Percentiles rank a stretch among this genome's conserved stretches.
Conservation (phyloP, 2,113 vertebrate species). For the Cephalopholis sonnerati region DNA sequence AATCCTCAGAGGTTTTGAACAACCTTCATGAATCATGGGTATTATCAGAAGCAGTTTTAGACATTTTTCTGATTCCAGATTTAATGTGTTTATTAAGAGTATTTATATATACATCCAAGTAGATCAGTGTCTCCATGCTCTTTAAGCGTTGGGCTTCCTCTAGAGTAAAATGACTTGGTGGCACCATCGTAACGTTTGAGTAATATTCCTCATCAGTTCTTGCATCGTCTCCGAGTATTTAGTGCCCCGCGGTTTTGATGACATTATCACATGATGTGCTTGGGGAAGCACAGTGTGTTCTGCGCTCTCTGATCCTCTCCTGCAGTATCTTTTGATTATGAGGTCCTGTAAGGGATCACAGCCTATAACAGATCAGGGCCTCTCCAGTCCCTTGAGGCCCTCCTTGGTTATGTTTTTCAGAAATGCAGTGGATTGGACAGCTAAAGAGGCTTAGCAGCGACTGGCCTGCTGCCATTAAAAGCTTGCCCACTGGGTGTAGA, state of each 20-base stretch:
- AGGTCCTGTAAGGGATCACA: conserved; percentile 63
- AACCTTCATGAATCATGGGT: not conserved
- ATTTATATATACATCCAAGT: not conserved
- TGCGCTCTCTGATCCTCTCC: conserved; percentile 54
- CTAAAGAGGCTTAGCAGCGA: conserved; percentile 83
- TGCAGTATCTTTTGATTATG: conserved; percentile 55
- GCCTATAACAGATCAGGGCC: conserved; percentile 57
- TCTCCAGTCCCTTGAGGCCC: conserved; percentile 57
- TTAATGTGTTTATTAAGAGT: not conserved
- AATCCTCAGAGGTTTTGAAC: not conserved
- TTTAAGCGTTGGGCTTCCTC: not conserved
- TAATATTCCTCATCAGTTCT: conserved; percentile 45
- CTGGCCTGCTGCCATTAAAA: conserved; percentile 73
- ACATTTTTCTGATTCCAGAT: conserved; percentile 3
- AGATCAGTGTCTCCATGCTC: not conserved
- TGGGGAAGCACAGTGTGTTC: conserved; percentile 53
- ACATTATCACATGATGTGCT: conserved; percentile 69
- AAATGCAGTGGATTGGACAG: conserved; percentile 67
- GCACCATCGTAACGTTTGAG: conserved; percentile 45
- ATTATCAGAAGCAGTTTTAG: not conserved
- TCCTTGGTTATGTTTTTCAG: conserved; percentile 72
- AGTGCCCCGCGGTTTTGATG: conserved; percentile 47
- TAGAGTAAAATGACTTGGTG: not conserved
- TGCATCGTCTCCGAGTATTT: conserved; percentile 23
- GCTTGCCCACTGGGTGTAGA: conserved; percentile 50